A percentile compares a stretch with the other conserved stretches of the same genome.
Evolutionary conservation across 2,113 vertebrate genomes (phyloP).

Genomic region (Pseudorasbora parva): DNA sequence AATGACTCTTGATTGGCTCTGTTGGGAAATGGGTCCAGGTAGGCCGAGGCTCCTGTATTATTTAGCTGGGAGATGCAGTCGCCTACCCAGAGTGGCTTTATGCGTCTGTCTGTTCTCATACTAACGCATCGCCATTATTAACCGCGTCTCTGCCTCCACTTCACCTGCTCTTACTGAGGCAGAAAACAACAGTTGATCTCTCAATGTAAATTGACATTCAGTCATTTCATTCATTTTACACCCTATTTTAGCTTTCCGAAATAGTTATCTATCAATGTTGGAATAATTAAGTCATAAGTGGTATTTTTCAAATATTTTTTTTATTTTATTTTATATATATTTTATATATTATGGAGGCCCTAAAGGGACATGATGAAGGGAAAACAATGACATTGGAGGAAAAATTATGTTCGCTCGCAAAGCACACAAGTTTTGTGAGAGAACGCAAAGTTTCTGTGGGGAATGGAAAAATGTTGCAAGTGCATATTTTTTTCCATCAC

Average conservation of each 20-base stretch:
- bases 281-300: not conserved
- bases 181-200: not conserved
- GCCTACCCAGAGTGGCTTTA: constrained; percentile 33
- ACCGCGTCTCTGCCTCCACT: not conserved
- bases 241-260: not conserved
- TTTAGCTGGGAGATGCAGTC: constrained; percentile 63
- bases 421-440: too few relatives aligned
- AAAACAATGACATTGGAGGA: too few relatives aligned
- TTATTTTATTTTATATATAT: not conserved
- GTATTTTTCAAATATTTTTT: too few relatives aligned
- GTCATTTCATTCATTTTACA: not conserved
- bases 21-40: constrained; percentile 40
- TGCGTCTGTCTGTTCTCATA: constrained; percentile 20
- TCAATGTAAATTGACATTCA: too few relatives aligned
- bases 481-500: too few relatives aligned
- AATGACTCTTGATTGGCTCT: constrained; percentile 62
- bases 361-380: too few relatives aligned
- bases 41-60: constrained; percentile 66
- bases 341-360: not conserved
- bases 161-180: not conserved
- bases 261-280: not conserved
- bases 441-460: too few relatives aligned
- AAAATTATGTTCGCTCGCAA: too few relatives aligned
- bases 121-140: constrained; percentile 12
- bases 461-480: too few relatives aligned